Evolutionary conservation across 2,113 vertebrate species (phyloP).

Genomic region (Accipiter cooperii): DNA sequence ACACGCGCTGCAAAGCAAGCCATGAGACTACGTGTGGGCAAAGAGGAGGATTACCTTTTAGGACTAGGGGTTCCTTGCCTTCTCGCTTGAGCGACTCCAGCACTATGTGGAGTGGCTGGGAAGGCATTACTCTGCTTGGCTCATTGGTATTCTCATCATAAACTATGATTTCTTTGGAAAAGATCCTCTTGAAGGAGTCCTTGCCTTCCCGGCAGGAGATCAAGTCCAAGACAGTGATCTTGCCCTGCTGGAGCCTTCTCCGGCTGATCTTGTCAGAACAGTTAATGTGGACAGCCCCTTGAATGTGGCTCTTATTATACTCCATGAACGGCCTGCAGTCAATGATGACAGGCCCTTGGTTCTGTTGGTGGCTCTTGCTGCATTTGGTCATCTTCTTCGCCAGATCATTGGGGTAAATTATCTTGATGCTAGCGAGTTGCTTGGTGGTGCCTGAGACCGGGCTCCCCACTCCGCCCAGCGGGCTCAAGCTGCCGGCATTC

Average conservation of each 20-base stretch:
- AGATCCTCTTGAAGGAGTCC: slow-evolving; percentile 97
- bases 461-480: slow-evolving; percentile 74
- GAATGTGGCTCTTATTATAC: slow-evolving; percentile 97
- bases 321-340: slow-evolving; percentile 98
- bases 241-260: slow-evolving; percentile 94
- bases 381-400: slow-evolving; percentile 93
- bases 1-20: background rate
- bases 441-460: slow-evolving; percentile 74
- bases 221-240: slow-evolving; percentile 97
- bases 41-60: slow-evolving; percentile 83
- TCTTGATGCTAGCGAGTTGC: slow-evolving; percentile 77
- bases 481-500: slow-evolving; percentile 77
- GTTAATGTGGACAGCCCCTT: slow-evolving; percentile 96
- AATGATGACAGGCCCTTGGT: slow-evolving; percentile 91
- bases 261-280: slow-evolving; percentile 98
- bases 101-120: slow-evolving; percentile 91
- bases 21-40: background rate
- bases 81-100: slow-evolving; percentile 94
- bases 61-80: slow-evolving; percentile 93
- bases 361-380: slow-evolving; percentile 85
- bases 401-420: slow-evolving; percentile 92
- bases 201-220: slow-evolving; percentile 94
- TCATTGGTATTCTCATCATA: slow-evolving; percentile 96
- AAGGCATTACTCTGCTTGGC: slow-evolving; percentile 85
- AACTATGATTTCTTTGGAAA: slow-evolving; percentile 98